Conservation (phyloP, 1,140 invertebrate genomes). For the Cepaea nemoralis region DNA sequence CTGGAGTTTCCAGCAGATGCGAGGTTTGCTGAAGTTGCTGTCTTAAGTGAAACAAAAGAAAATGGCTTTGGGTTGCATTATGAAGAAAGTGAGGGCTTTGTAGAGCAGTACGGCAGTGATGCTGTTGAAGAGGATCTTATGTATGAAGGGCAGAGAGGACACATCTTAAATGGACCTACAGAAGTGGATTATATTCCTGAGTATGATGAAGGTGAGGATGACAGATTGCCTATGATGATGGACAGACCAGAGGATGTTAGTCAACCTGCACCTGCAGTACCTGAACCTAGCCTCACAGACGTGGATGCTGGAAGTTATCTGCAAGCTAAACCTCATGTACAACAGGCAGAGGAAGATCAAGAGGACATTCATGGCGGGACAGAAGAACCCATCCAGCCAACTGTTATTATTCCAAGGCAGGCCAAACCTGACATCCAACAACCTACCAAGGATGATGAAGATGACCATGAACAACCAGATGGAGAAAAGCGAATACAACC, state of each 20-base stretch:
- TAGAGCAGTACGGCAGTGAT: not conserved
- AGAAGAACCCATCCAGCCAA: slow-evolving; percentile 19
- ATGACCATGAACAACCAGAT: not conserved
- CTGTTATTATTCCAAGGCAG: not conserved
- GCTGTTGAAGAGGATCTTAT: not conserved
- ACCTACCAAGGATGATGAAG: slow-evolving; percentile 16
- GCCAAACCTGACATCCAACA: slow-evolving; percentile 16
- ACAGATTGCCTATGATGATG: not conserved
- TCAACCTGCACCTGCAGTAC: not conserved
- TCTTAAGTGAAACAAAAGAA: slow-evolving; percentile 39
- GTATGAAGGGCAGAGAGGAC: not conserved
- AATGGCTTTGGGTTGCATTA: not conserved
- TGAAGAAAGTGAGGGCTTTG: not conserved
- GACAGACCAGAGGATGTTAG: not conserved
- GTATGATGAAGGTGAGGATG: slow-evolving; percentile 40
- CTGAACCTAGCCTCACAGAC: not conserved
- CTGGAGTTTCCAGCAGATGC: slow-evolving; percentile 48
- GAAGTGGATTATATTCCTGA: slow-evolving; percentile 75
- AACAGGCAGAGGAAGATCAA: slow-evolving; percentile 25
- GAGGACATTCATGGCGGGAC: not conserved
- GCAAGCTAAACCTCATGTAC: slow-evolving; percentile 32
- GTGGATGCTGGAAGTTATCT: not conserved
- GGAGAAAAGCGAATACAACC: not conserved
- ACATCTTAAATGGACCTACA: slow-evolving; percentile 74
- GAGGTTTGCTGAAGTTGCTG: slow-evolving; percentile 34